phyloP scores from a whole-genome alignment of 1,140 invertebrate genomes.

The Drosophila ironensis region DNA sequence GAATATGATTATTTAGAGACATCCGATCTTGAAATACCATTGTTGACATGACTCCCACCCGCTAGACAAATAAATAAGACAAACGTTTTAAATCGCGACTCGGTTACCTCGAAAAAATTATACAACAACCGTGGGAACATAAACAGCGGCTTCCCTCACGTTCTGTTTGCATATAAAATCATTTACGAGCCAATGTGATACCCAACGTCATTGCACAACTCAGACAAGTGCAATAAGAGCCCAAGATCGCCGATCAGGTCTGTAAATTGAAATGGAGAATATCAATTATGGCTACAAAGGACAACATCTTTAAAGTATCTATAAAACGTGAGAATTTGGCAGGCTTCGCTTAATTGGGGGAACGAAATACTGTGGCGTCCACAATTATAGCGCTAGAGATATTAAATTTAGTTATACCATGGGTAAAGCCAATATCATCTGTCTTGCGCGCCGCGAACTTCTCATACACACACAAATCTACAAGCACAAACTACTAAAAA shows the following conservation, averaged over 20 bases:
- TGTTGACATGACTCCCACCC: not conserved
- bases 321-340: too few relatives aligned
- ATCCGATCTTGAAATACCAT: not conserved
- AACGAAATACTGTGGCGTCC: too few relatives aligned
- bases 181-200: conserved; percentile 42
- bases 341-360: too few relatives aligned
- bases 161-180: conserved; percentile 21
- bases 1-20: too few relatives aligned
- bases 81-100: conserved; percentile 6
- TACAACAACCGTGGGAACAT: conserved; percentile 69
- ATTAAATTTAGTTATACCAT: too few relatives aligned
- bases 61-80: not conserved
- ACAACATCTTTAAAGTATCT: too few relatives aligned
- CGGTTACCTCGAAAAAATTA: conserved; percentile 32
- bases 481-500: too few relatives aligned
- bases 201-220: conserved; percentile 24
- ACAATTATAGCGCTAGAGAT: too few relatives aligned
- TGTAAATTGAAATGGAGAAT: not conserved
- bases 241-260: conserved; percentile 17
- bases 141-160: conserved; percentile 53
- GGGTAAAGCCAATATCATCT: too few relatives aligned
- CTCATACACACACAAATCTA: too few relatives aligned
- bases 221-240: conserved; percentile 40
- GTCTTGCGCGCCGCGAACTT: too few relatives aligned
- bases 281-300: not conserved